Conservation (phyloP, 1,140 invertebrate species). For the Drosophila suzukii region DNA sequence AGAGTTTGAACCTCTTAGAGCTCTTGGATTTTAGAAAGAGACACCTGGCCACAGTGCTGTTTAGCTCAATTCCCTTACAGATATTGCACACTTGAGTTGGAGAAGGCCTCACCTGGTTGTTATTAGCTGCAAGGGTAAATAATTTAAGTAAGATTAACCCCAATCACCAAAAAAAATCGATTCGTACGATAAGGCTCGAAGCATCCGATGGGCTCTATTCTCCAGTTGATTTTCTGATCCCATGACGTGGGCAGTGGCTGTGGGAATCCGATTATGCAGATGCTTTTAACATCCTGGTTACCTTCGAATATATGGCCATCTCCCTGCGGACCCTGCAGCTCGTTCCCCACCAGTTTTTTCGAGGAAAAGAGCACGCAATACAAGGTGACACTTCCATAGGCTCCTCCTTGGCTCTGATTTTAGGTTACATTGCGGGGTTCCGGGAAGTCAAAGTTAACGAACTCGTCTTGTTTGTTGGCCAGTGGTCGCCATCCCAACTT, state of each 20-base stretch:
- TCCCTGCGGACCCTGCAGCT: slow-evolving; percentile 10
- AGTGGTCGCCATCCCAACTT: slow-evolving; percentile 12
- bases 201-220: slow-evolving; percentile 10
- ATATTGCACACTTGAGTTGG: neutral
- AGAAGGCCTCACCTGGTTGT: neutral
- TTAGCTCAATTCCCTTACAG: slow-evolving; percentile 2
- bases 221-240: slow-evolving; percentile 17
- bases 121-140: neutral
- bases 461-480: slow-evolving; percentile 16
- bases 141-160: neutral
- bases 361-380: slow-evolving; percentile 17
- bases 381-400: slow-evolving; percentile 6
- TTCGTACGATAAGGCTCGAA: slow-evolving; percentile 14
- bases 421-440: slow-evolving; percentile 12
- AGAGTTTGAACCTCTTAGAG: too few relatives aligned
- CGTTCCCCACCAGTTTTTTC: slow-evolving; percentile 15
- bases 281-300: slow-evolving; percentile 1
- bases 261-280: neutral
- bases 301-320: slow-evolving; percentile 7
- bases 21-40: neutral
- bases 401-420: slow-evolving; percentile 5
- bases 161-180: neutral
- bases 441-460: slow-evolving; percentile 11
- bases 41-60: neutral
- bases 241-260: slow-evolving; percentile 1